Conservation (phyloP, 2,888 invertebrate species). For the Callyntrura sp. region DNA sequence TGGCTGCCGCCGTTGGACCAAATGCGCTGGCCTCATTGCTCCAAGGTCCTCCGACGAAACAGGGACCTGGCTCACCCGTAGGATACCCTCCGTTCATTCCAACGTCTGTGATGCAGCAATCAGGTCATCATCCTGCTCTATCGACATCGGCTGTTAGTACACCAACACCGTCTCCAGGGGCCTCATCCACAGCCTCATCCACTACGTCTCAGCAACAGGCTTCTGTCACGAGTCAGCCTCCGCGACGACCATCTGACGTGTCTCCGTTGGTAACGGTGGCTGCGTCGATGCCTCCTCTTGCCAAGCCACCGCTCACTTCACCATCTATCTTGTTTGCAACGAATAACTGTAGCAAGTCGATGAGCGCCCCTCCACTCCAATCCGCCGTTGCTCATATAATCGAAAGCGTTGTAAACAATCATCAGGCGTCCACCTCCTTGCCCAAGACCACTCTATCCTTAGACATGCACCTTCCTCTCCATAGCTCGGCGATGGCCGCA, state of each 20-base stretch:
- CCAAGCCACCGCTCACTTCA: constrained; percentile 83
- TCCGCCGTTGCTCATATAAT: constrained; percentile 83
- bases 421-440: constrained; percentile 63
- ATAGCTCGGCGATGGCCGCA: constrained; percentile 12
- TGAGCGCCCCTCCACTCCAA: constrained; percentile 81
- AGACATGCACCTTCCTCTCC: constrained; percentile 53
- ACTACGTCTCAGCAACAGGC: constrained; percentile 12
- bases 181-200: neutral
- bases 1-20: constrained; percentile 53
- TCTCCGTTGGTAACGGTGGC: constrained; percentile 73
- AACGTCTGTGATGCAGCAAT: constrained; percentile 57
- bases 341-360: constrained; percentile 63
- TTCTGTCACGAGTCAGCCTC: constrained; percentile 19
- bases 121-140: constrained; percentile 70
- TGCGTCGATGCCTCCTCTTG: constrained; percentile 79
- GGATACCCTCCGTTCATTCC: constrained; percentile 65
- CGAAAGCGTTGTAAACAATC: constrained; percentile 84
- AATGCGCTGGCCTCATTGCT: constrained; percentile 66
- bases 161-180: constrained; percentile 39
- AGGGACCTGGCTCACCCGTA: constrained; percentile 42
- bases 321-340: constrained; percentile 82
- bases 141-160: constrained; percentile 24
- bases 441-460: constrained; percentile 72
- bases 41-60: constrained; percentile 65
- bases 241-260: constrained; percentile 49